phyloP scores from a whole-genome alignment of 1,140 invertebrate genomes.

The Campoletis sonorensis region DNA sequence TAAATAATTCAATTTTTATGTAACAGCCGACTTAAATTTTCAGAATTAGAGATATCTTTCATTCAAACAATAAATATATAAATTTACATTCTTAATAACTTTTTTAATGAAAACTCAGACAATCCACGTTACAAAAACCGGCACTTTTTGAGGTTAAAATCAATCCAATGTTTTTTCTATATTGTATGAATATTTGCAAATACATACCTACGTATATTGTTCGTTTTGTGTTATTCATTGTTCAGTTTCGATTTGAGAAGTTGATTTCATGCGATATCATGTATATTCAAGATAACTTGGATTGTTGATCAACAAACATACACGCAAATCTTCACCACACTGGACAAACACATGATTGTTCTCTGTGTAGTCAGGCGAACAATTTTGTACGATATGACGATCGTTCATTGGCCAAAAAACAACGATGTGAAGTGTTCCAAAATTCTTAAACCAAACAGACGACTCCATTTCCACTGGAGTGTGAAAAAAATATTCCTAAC shows the following conservation, averaged over 20 bases:
- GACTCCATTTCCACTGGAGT: too few relatives aligned
- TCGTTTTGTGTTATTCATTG: conserved; percentile 81
- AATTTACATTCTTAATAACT: not conserved
- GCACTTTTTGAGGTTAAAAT: not conserved
- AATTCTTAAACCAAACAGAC: too few relatives aligned
- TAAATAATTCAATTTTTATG: too few relatives aligned
- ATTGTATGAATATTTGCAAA: not conserved
- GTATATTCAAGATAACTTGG: conserved; percentile 10
- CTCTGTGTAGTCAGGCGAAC: not conserved
- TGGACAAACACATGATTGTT: not conserved
- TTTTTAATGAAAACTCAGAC: not conserved
- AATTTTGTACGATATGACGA: too few relatives aligned
- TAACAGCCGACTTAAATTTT: too few relatives aligned
- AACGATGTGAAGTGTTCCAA: too few relatives aligned
- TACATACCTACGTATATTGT: conserved; percentile 84
- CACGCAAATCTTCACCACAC: not conserved
- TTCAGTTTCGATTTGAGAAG: conserved; percentile 14
- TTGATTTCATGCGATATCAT: conserved; percentile 6
- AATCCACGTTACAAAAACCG: not conserved
- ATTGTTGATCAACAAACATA: not conserved
- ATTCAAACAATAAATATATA: not conserved
- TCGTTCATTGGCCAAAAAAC: too few relatives aligned
- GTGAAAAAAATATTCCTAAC: too few relatives aligned
- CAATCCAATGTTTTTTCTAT: not conserved
- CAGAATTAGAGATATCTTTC: too few relatives aligned